Evolutionary conservation across 2,797 vertebrate genomes (phyloP), one percentile per base, ranked within the genome.

Genomic region (Gephyroberyx darwinii): DNA sequence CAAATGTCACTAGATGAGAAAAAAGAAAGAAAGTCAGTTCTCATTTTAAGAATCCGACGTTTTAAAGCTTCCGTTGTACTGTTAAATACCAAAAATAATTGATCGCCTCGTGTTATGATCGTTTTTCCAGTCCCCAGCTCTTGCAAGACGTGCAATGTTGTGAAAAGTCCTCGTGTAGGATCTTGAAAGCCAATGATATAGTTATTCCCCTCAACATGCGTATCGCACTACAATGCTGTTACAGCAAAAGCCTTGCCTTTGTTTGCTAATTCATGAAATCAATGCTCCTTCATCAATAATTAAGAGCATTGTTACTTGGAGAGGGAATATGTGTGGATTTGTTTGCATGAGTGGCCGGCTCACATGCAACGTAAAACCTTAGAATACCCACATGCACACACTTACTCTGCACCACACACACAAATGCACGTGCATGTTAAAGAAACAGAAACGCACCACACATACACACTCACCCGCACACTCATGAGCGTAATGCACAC

Each of bases 241-340:
- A 41, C 55, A 43, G 81, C 65, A 66, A 73, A 75, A 75, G 68
- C 66, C 62, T 69, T n/a, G 63, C 73, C 61, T 85, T 84, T 86
- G 65, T 87, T 90, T 90, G 78, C 70, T 87, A 86, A 90, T 91
- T 93, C 75, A 89, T 86, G 73, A 82, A 91, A 91, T 92, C 89
- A 77, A 84, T 92, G 71, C 20, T 50, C 50, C 45, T 43, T 74
- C 66, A 88, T 93, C 65, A 91, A 93, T 92, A 85, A 92, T 91
- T 91, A 65, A 92, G 45, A 30, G 35, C 45, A n/a, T 52, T 83
- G 81, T 67, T 79, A 61, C 79, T 87, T 84, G 67, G 69, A 63
- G 69, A 75, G 63, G n/a, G 67, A 72, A 83, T 63, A 31, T 54
- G 64, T 74, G 63, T 47, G 71, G 75, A 78, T 80, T 71, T 84